phyloP scores from a whole-genome alignment of 2,797 vertebrate species.

The Margarornis squamiger region DNA sequence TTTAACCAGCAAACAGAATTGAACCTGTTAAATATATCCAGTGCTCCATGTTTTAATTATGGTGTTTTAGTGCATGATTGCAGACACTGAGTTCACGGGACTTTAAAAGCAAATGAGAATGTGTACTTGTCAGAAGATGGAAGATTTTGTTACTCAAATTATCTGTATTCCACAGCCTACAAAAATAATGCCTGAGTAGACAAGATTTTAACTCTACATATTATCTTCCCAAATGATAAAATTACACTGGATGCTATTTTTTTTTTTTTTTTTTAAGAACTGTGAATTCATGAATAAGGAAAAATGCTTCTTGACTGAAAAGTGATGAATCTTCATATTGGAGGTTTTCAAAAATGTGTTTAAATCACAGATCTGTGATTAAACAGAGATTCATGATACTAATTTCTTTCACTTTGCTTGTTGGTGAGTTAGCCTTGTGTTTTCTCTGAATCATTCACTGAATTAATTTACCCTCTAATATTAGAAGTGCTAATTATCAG shows the following conservation, averaged over 20 bases:
- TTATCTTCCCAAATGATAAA: background rate
- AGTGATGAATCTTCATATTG: background rate
- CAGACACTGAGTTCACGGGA: background rate
- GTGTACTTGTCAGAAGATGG: background rate
- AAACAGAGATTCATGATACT: background rate
- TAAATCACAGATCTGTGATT: background rate
- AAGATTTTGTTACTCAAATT: background rate
- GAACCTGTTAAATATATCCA: background rate
- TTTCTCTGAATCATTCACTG: conserved; percentile 19
- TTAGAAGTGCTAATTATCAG: background rate
- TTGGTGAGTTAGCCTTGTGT: conserved; percentile 1
- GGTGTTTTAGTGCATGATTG: background rate
- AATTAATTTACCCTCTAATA: background rate
- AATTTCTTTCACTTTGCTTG: background rate
- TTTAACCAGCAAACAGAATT: conserved; percentile 6
- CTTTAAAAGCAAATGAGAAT: background rate
- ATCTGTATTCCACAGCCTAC: background rate
- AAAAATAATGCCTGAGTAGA: background rate
- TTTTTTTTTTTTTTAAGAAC: background rate
- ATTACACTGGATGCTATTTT: background rate
- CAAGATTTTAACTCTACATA: background rate
- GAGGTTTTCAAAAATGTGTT: background rate
- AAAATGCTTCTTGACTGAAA: background rate
- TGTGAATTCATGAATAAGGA: background rate
- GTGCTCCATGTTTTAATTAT: background rate